Base-by-base conservation (phyloP, 2,797 vertebrate species). In the Antrozous pallidus region DNA sequence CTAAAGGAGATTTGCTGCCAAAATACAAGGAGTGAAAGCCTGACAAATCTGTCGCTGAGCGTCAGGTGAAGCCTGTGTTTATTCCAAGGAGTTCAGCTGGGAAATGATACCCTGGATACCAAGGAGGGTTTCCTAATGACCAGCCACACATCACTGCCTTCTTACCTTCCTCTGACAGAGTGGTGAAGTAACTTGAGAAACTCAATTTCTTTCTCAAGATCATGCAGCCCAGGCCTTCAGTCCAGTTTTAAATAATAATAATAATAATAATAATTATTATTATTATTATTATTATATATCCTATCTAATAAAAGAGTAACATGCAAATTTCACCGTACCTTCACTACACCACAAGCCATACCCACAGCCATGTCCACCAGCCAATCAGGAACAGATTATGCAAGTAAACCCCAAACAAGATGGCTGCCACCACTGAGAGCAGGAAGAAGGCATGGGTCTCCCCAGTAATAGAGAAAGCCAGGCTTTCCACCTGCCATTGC, bases 1-100 rank as follows among this genome's bases (percentile, higher is more conserved):
- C 97, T 98, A 95, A 98, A 98, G 96, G 95, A 97, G 94, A 79
- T 97, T 96, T 97, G 97, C 97, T 98, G 97, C 97, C 98, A 98
- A 97, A 98, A 97, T 95, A 95, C 26, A 90, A 89, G 94, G 42
- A 95, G 93, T 71, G 56, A 54, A 20, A 96, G 93, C 92, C 95
- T 95, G 93, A 88, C 94, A 97, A 56, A 97, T 96, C 87, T 89
- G 90, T 95, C 38, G 47, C 92, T 11, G 31, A 82, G 75, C 65
- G 42, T 58, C 33, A 40, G 61, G 61, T 38, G 1, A 78, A 73
- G 47, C 67, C 67, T 38, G 54, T 88, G 38, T 79, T 42, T 33
- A 17, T 47, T 69, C 18, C 28, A 36, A n/a, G 77, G 22, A 63
- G 38, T 45, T 20, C 78, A 80, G 47, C 12, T n/a, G 14, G 63